Evolutionary conservation across 2,797 vertebrate genomes (phyloP).

Genomic region (Decapterus maruadsi): DNA sequence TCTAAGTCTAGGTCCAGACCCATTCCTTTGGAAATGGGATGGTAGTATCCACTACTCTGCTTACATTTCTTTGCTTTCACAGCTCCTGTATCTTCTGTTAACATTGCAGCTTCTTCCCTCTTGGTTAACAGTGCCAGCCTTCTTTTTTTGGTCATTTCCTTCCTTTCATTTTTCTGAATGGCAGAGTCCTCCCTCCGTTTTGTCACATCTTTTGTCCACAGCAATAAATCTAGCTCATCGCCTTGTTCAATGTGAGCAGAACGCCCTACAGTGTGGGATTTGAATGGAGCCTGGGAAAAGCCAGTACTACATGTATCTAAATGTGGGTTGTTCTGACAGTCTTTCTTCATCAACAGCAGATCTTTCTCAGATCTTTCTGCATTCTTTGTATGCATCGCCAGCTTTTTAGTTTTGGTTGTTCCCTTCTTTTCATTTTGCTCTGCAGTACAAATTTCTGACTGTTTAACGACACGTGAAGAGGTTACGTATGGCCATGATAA

Average conservation of each 20-base stretch:
- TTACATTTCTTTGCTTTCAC: neutral
- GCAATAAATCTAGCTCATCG: neutral
- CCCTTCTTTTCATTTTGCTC: constrained; percentile 9
- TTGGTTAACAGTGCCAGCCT: constrained; percentile 25
- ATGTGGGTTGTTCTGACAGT: neutral
- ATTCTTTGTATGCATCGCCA: constrained; percentile 18
- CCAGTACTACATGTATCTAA: neutral
- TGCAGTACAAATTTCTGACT: neutral
- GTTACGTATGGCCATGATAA: neutral
- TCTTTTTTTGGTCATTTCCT: constrained; percentile 2
- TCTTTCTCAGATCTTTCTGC: too few relatives aligned
- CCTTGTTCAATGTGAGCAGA: too few relatives aligned
- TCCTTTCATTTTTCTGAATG: constrained; percentile 5
- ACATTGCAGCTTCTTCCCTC: neutral
- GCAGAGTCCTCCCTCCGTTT: too few relatives aligned
- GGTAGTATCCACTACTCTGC: accelerated
- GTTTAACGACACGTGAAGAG: neutral
- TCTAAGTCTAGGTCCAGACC: too few relatives aligned
- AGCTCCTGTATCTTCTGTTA: neutral
- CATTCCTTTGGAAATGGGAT: constrained; percentile 5
- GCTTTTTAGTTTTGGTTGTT: neutral
- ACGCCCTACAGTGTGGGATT: neutral
- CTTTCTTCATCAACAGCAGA: neutral
- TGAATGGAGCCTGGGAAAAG: neutral
- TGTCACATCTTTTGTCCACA: too few relatives aligned